Base-by-base conservation (phyloP, 2,888 invertebrate genomes). In the Sinelater perroti region DNA sequence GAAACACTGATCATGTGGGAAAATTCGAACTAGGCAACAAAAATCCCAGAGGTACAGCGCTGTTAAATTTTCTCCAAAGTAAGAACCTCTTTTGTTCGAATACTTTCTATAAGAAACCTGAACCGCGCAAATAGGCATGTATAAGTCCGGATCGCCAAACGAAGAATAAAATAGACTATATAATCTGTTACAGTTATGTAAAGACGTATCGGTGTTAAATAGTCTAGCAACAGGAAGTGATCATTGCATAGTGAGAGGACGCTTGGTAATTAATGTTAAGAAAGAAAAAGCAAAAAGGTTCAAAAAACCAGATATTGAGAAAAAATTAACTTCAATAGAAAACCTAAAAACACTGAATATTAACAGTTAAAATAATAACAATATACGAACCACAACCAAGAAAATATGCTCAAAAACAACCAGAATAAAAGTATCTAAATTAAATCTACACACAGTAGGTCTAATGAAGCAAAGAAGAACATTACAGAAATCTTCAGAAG, bases 11-110 rank as follows among this genome's bases (percentile, higher is more conserved):
- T 24, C 24, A 24, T 24, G 5, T 6, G 7, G 24, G 7, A n/a
- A n/a, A n/a, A n/a, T n/a, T n/a, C n/a, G n/a, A n/a, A n/a, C n/a
- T n/a, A n/a, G n/a, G n/a, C n/a, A 24, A 24, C 33, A 13, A n/a
- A 33, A 33, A 33, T 33, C 33, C 33, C 16, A 13, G 11, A 33
- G 33, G 33, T 5, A 16, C 13, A 13, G n/a, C 16, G 33, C 13
- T 33, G 33, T 33, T 33, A 30, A n/a, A 30, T n/a, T n/a, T 30
- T 30, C 30, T 30, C 10, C 30, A n/a, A 30, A 30, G 30, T n/a
- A 16, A 33, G 16, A 33, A 33, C 33, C 3, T 33, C 16, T 33
- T 33, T 16, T 33, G 14, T 33, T n/a, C 16, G 33, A 33, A 33
- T 14, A 33, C 14, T 3, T 33, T 33, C 33, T 13, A 33, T 16